These are phyloP conservation scores for Tortrix viridana DNA, from an alignment of 2,888 invertebrate genomes.

Conservation along the genomic window DNA sequence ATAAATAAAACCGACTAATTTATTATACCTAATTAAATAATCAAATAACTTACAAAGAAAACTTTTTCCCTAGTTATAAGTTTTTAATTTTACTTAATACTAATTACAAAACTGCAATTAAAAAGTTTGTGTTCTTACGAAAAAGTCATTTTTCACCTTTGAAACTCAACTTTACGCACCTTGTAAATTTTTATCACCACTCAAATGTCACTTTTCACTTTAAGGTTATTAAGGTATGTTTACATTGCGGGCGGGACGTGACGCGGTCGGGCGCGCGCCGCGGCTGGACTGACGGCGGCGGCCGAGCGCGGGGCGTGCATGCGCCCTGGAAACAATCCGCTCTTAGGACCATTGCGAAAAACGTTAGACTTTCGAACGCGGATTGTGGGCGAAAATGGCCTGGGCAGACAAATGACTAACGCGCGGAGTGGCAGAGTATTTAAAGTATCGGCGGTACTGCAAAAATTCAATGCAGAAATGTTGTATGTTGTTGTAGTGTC, in stretches of 20 bases:
- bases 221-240: constrained; percentile 53
- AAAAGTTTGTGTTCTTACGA: too few relatives aligned
- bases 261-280: constrained; percentile 57
- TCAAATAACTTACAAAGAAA: too few relatives aligned
- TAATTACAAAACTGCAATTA: too few relatives aligned
- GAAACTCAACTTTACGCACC: constrained; percentile 22
- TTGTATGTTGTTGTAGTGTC: too few relatives aligned
- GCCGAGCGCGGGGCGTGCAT: constrained; percentile 67
- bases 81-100: too few relatives aligned
- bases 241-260: constrained; percentile 57
- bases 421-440: too few relatives aligned
- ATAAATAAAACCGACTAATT: not conserved
- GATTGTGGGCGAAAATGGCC: not conserved
- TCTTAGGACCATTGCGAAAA: constrained; percentile 64
- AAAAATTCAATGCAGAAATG: too few relatives aligned
- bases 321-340: constrained; percentile 70
- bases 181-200: constrained; percentile 50
- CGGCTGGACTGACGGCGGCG: constrained; percentile 64
- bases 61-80: too few relatives aligned
- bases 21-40: not conserved
- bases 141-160: too few relatives aligned
- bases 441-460: too few relatives aligned
- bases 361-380: constrained; percentile 31
- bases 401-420: too few relatives aligned
- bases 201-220: constrained; percentile 55